These are phyloP conservation scores for Napeogenes sylphis DNA, from an alignment of 2,888 invertebrate genomes.

Conservation along the genomic window DNA sequence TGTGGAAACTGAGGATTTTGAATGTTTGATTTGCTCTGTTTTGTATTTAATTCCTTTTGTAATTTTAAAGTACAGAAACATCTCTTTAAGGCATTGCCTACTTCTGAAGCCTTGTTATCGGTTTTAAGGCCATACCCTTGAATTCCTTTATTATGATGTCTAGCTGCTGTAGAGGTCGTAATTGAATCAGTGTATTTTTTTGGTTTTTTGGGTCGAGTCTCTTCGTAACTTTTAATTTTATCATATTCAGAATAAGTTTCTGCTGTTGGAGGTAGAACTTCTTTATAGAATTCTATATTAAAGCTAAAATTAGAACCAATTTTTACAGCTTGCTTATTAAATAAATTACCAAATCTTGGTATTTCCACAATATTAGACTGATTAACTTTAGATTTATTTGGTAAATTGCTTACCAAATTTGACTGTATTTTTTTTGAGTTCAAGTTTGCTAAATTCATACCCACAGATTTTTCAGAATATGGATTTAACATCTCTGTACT, in stretches of 20 bases:
- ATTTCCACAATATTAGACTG: constrained; percentile 19
- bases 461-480: constrained; percentile 16
- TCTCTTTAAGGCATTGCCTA: constrained; percentile 39
- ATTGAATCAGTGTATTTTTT: constrained; percentile 15
- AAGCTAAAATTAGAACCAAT: constrained; percentile 39
- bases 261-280: constrained; percentile 18
- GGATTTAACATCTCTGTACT: constrained; percentile 11
- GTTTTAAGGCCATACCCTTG: constrained; percentile 21
- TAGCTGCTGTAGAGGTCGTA: background rate
- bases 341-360: constrained; percentile 17
- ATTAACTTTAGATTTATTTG: background rate
- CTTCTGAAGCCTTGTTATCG: constrained; percentile 33
- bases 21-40: constrained; percentile 11
- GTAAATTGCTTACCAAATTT: constrained; percentile 1
- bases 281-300: constrained; percentile 39
- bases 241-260: background rate
- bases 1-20: constrained; percentile 18
- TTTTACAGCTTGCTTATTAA: constrained; percentile 32
- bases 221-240: constrained; percentile 13
- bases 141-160: constrained; percentile 16
- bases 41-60: constrained; percentile 26
- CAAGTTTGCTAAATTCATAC: constrained; percentile 7
- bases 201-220: constrained; percentile 10
- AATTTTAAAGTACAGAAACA: constrained; percentile 46
- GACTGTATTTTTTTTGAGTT: constrained; percentile 19